Conservation (phyloP, 2,888 invertebrate species). For the Marasmarcha lunaedactyla region DNA sequence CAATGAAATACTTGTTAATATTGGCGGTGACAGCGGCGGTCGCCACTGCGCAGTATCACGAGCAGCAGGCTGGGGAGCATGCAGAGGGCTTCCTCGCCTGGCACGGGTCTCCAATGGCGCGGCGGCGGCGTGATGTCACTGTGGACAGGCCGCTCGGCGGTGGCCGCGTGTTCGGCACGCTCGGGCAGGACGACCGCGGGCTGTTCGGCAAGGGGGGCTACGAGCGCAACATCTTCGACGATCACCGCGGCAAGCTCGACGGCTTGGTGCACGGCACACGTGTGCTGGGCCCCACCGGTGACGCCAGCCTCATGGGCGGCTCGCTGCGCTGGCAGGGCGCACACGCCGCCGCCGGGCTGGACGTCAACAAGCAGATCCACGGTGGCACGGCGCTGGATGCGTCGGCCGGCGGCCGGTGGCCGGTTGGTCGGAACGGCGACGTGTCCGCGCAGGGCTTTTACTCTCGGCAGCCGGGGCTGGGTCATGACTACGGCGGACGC, state of each 20-base stretch:
- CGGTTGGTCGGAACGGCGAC: constrained; percentile 31
- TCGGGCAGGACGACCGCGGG: constrained; percentile 32
- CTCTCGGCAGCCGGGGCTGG: constrained; percentile 21
- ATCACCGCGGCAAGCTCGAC: constrained; percentile 32
- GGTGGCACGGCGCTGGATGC: constrained; percentile 30
- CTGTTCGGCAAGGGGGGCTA: constrained; percentile 42
- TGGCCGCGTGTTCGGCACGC: constrained; percentile 31
- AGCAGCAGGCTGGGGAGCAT: neutral
- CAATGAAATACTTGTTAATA: neutral
- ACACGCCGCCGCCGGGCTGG: constrained; percentile 31
- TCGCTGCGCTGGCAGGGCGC: constrained; percentile 34
- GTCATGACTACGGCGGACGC: constrained; percentile 24
- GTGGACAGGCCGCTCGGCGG: constrained; percentile 23
- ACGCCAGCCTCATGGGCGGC: constrained; percentile 34
- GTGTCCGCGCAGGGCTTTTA: constrained; percentile 28
- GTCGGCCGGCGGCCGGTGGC: constrained; percentile 32
- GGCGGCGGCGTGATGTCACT: constrained; percentile 24
- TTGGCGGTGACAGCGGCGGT: neutral
- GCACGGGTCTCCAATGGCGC: constrained; percentile 5
- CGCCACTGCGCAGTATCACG: neutral
- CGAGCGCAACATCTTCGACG: constrained; percentile 38
- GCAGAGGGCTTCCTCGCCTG: constrained; percentile 4
- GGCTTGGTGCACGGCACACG: constrained; percentile 35
- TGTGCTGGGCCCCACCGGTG: constrained; percentile 32
- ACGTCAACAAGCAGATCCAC: constrained; percentile 32